phyloP scores from a whole-genome alignment of 2,797 vertebrate species.

The Myotis findleyi region DNA sequence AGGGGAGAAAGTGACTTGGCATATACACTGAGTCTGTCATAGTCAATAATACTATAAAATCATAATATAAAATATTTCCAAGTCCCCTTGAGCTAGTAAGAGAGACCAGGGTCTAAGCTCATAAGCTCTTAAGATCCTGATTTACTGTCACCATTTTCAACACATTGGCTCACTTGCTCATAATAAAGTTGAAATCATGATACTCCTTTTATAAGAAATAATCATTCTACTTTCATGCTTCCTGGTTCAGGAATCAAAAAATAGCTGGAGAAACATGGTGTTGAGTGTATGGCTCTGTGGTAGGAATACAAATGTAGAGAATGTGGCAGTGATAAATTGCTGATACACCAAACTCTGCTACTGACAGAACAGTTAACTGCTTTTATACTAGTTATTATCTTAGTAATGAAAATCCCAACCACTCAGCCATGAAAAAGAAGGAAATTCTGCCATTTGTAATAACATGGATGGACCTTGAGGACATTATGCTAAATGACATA shows the following conservation, averaged over 20 bases:
- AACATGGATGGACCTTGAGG: not conserved
- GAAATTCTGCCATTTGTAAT: slow-evolving; percentile 1
- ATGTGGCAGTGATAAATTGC: slow-evolving; percentile 29
- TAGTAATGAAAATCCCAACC: slow-evolving; percentile 29
- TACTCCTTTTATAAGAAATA: slow-evolving; percentile 67
- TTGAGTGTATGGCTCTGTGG: not conserved
- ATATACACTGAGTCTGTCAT: slow-evolving; percentile 61
- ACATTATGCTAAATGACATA: slow-evolving; percentile 1
- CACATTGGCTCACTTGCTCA: slow-evolving; percentile 63
- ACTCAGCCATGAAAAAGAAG: slow-evolving; percentile 7
- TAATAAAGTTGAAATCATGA: slow-evolving; percentile 74
- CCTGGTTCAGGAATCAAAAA: slow-evolving; percentile 60
- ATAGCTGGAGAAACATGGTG: slow-evolving; percentile 26
- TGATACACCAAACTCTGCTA: slow-evolving; percentile 19
- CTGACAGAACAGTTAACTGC: not conserved
- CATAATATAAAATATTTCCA: slow-evolving; percentile 64
- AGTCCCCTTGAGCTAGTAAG: slow-evolving; percentile 64
- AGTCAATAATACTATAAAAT: slow-evolving; percentile 71
- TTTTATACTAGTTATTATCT: slow-evolving; percentile 39
- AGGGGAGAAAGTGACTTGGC: slow-evolving; percentile 47
- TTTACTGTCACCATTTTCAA: slow-evolving; percentile 65
- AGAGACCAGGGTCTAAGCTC: slow-evolving; percentile 60
- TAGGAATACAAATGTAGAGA: slow-evolving; percentile 59
- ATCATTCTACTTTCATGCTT: slow-evolving; percentile 56
- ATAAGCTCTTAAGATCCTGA: slow-evolving; percentile 59